These are phyloP conservation scores for Recurvirostra avosetta DNA, from an alignment of 2,113 vertebrate species.

Conservation along the genomic window DNA sequence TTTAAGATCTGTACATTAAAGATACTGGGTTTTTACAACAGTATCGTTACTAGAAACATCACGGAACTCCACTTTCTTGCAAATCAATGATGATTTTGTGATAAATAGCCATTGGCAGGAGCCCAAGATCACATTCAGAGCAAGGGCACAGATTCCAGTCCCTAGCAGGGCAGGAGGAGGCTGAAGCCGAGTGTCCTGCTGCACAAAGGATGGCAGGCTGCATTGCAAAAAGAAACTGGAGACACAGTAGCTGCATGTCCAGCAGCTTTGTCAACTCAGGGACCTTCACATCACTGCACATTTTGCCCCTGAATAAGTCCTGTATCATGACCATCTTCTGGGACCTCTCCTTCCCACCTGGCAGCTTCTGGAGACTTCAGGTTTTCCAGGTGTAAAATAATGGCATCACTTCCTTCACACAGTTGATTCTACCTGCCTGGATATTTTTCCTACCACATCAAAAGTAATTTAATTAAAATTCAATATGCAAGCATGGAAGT, in stretches of 20 bases:
- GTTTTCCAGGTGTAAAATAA: background rate
- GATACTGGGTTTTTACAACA: background rate
- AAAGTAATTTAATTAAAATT: background rate
- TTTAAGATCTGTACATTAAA: background rate
- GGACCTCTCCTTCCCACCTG: background rate
- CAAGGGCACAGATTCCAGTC: background rate
- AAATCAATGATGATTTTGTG: background rate
- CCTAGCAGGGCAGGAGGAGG: background rate
- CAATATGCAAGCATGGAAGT: background rate
- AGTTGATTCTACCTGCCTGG: background rate
- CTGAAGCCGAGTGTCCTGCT: background rate
- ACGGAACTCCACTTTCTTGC: background rate
- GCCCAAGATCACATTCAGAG: background rate
- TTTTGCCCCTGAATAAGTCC: background rate
- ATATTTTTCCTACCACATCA: background rate
- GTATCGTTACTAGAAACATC: background rate
- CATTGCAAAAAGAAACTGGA: background rate
- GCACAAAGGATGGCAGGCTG: background rate
- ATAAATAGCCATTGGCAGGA: background rate
- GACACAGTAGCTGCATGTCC: background rate
- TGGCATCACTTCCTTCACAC: background rate
- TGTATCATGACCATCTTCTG: background rate
- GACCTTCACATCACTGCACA: background rate
- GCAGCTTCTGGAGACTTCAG: background rate
- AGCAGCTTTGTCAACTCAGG: accelerated